phyloP scores from a whole-genome alignment of 2,113 vertebrate genomes.

The Taxidea taxus region DNA sequence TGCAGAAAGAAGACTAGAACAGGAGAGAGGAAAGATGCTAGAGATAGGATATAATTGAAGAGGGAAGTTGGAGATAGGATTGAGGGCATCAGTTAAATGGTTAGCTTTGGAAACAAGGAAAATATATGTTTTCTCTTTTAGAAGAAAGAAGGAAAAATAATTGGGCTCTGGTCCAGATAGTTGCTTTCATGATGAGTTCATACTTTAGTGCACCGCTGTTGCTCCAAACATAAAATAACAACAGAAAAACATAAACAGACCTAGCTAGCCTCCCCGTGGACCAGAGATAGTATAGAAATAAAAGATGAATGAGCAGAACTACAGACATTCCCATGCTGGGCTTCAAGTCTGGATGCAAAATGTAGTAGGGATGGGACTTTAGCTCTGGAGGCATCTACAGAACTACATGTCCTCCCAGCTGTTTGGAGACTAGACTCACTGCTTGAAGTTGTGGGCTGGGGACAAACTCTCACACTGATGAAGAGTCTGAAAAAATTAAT shows the following conservation, averaged over 20 bases:
- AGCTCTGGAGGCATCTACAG: background rate
- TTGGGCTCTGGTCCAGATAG: background rate
- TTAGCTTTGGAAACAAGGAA: background rate
- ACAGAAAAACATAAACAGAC: background rate
- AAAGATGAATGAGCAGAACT: background rate
- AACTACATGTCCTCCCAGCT: background rate
- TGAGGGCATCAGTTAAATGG: background rate
- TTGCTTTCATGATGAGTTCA: background rate
- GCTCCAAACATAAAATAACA: background rate
- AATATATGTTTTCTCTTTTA: background rate
- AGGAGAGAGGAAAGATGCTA: background rate
- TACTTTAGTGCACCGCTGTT: background rate
- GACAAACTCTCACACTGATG: background rate
- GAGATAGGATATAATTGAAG: background rate
- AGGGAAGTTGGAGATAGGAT: background rate
- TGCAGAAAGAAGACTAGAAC: background rate
- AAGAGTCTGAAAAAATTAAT: background rate
- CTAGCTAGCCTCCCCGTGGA: background rate
- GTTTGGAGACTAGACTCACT: background rate
- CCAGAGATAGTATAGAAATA: background rate
- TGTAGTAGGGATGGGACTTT: background rate
- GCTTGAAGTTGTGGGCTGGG: background rate
- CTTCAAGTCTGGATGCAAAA: background rate
- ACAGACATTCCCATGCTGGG: background rate
- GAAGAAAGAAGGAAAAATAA: conserved; percentile 16